phyloP scores from a whole-genome alignment of 1,140 invertebrate genomes.

The Dendrolimus punctatus region DNA sequence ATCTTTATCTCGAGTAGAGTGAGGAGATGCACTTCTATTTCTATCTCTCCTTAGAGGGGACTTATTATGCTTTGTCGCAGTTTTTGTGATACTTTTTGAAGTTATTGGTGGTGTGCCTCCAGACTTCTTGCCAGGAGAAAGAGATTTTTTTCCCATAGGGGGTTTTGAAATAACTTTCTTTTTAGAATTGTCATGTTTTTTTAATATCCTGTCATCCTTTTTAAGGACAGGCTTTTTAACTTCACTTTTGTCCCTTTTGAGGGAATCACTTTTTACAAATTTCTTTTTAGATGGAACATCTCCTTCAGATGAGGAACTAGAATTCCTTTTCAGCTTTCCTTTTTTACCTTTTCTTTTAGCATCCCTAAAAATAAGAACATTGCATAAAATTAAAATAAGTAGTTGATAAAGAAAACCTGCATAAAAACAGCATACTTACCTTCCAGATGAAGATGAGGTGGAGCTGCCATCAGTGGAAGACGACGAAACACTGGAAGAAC shows the following conservation, averaged over 20 bases:
- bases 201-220: slow-evolving; percentile 58
- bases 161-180: slow-evolving; percentile 53
- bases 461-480: slow-evolving; percentile 75
- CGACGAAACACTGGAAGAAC: slow-evolving; percentile 75
- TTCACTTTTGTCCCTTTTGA: slow-evolving; percentile 64
- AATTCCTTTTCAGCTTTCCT: slow-evolving; percentile 67
- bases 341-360: slow-evolving; percentile 59
- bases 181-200: slow-evolving; percentile 53
- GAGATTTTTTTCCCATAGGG: slow-evolving; percentile 58
- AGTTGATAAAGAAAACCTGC: background rate
- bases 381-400: background rate
- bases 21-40: slow-evolving; percentile 60
- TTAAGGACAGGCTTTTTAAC: slow-evolving; percentile 49
- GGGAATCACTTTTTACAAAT: slow-evolving; percentile 49
- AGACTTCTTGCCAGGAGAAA: slow-evolving; percentile 67
- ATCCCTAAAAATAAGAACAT: slow-evolving; percentile 37
- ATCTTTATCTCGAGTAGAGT: slow-evolving; percentile 51
- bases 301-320: slow-evolving; percentile 68
- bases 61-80: slow-evolving; percentile 54
- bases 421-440: slow-evolving; percentile 25
- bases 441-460: slow-evolving; percentile 73
- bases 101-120: slow-evolving; percentile 68
- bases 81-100: slow-evolving; percentile 61
- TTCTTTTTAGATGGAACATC: slow-evolving; percentile 66
- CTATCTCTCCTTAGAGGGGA: slow-evolving; percentile 59